phyloP scores from a whole-genome alignment of 2,113 vertebrate genomes.

The Neopipo cinnamomea region DNA sequence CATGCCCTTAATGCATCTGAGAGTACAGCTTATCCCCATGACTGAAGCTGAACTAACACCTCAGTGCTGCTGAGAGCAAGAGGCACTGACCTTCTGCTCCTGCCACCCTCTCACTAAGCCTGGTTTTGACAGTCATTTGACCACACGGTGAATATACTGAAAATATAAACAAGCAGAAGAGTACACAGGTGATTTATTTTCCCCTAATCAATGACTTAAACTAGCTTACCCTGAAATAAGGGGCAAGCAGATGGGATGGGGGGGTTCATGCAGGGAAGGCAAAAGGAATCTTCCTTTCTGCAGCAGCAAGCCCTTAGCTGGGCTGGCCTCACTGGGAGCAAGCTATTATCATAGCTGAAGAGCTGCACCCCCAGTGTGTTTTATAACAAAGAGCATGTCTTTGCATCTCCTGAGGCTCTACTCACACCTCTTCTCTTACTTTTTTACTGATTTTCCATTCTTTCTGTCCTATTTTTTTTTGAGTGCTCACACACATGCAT shows the following conservation, averaged over 20 bases:
- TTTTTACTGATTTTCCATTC: neutral
- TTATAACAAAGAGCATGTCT: neutral
- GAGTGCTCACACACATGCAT: fast-evolving
- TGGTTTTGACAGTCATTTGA: neutral
- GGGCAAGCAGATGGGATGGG: fast-evolving
- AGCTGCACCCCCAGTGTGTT: neutral
- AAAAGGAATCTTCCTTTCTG: neutral
- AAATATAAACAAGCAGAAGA: neutral
- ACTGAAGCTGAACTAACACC: neutral
- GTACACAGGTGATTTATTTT: neutral
- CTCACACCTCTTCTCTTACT: neutral
- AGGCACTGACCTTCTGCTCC: neutral
- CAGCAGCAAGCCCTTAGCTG: neutral
- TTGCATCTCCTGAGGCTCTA: neutral
- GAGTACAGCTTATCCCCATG: neutral
- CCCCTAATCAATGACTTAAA: fast-evolving
- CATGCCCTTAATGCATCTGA: neutral
- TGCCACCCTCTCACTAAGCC: neutral
- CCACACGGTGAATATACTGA: fast-evolving
- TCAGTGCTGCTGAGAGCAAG: neutral
- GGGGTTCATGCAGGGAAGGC: fast-evolving
- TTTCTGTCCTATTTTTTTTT: neutral
- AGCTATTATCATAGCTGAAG: neutral
- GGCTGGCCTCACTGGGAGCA: fast-evolving
- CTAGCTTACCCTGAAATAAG: neutral